Conservation (phyloP, 2,797 vertebrate species). For the Propithecus deckenii region DNA sequence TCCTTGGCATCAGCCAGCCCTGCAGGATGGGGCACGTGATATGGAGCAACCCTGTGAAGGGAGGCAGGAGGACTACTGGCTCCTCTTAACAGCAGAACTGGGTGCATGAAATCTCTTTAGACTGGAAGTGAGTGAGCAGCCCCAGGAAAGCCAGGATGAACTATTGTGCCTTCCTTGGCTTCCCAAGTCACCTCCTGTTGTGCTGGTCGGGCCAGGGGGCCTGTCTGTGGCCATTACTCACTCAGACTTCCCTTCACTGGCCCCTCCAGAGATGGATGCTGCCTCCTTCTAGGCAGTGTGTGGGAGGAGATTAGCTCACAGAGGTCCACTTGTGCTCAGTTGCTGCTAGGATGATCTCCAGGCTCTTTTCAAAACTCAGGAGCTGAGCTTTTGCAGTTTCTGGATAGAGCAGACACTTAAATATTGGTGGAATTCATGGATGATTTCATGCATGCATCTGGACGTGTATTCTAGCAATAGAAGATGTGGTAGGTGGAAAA, state of each 20-base stretch:
- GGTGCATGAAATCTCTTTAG: background rate
- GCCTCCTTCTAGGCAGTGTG: background rate
- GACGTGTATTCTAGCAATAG: background rate
- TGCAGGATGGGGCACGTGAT: rapidly evolving
- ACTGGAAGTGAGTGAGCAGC: background rate
- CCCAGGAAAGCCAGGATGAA: background rate
- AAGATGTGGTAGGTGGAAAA: background rate
- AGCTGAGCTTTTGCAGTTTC: background rate
- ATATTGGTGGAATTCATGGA: background rate
- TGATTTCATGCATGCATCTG: background rate
- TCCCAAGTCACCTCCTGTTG: background rate
- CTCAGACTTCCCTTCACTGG: background rate
- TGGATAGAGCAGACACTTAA: background rate
- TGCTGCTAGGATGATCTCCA: background rate
- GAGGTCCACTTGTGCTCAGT: background rate
- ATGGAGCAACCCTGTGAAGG: background rate
- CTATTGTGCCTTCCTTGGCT: background rate
- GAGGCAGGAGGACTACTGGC: rapidly evolving
- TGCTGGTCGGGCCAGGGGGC: no score
- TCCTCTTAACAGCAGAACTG: background rate
- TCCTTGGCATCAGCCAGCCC: background rate
- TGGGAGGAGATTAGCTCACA: no score
- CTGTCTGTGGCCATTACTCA: background rate
- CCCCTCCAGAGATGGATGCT: background rate
- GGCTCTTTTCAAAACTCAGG: background rate